Conservation (phyloP, 2,113 vertebrate genomes). For the Mus spicilegus region DNA sequence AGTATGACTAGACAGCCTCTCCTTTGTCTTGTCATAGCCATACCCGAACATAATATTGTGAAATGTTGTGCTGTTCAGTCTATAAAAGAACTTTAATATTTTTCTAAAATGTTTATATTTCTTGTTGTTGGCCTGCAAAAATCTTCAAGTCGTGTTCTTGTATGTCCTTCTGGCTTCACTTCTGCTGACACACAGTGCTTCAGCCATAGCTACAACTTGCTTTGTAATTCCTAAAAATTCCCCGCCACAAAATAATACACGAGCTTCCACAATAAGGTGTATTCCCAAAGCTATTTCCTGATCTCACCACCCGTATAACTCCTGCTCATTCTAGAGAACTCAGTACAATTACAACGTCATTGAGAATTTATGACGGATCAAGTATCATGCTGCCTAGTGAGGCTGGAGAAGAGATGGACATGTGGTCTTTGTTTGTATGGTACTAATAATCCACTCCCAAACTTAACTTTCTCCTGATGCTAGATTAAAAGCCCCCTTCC, state of each 20-base stretch:
- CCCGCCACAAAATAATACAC: neutral
- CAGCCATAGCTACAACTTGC: neutral
- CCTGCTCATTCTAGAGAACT: neutral
- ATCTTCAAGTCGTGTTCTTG: neutral
- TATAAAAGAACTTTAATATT: neutral
- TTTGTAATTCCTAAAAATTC: neutral
- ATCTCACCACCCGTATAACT: neutral
- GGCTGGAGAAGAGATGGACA: neutral
- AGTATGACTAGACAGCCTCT: neutral
- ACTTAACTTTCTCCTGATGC: neutral
- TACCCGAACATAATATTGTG: neutral
- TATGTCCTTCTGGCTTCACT: neutral
- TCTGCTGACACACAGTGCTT: neutral
- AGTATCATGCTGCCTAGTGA: neutral
- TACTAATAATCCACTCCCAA: neutral
- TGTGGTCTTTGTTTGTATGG: neutral
- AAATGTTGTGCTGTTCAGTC: neutral
- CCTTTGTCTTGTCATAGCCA: neutral
- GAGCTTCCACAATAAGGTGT: neutral
- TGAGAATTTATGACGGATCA: neutral
- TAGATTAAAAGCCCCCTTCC: neutral
- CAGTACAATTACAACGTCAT: neutral
- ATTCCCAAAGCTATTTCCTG: neutral
- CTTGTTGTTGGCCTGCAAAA: neutral
- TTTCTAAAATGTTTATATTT: neutral